phyloP scores from a whole-genome alignment of 2,888 invertebrate genomes.

The Protonemura montana region DNA sequence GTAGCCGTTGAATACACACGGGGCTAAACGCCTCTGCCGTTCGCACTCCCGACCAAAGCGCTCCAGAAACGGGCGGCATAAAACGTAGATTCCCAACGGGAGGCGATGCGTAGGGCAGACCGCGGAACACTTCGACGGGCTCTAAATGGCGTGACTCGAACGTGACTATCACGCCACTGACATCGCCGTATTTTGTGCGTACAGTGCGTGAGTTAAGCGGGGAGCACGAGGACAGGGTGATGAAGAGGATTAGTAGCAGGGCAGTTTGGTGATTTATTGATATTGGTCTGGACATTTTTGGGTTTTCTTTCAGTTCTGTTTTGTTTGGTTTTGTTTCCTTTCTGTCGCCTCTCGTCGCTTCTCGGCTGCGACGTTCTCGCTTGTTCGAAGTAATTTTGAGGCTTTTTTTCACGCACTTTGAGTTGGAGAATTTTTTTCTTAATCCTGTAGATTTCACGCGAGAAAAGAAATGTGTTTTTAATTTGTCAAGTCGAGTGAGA shows the following conservation, averaged over 20 bases:
- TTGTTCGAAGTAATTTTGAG: background rate
- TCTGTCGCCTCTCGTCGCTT: background rate
- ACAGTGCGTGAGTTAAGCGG: conserved; percentile 80
- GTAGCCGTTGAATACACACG: conserved; percentile 91
- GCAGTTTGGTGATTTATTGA: background rate
- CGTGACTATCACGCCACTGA: conserved; percentile 84
- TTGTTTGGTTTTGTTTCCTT: background rate
- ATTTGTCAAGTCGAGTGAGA: background rate
- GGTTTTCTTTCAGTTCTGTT: background rate
- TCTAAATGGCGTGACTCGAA: conserved; percentile 82
- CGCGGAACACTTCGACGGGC: conserved; percentile 91
- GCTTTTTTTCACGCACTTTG: background rate
- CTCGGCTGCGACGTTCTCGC: background rate
- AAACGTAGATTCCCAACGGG: conserved; percentile 88
- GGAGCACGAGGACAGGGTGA: conserved; percentile 34
- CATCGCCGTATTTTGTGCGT: conserved; percentile 86
- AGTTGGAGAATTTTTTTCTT: background rate
- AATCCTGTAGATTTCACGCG: no score
- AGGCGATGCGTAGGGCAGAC: conserved; percentile 94
- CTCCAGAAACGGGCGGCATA: conserved; percentile 95
- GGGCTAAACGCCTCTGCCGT: conserved; percentile 87
- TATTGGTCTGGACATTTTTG: background rate
- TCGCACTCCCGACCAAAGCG: conserved; percentile 89
- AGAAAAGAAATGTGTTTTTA: background rate
- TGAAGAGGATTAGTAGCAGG: background rate